Base-by-base conservation (phyloP, 2,113 vertebrate genomes). In the Nannobrachium achirus region DNA sequence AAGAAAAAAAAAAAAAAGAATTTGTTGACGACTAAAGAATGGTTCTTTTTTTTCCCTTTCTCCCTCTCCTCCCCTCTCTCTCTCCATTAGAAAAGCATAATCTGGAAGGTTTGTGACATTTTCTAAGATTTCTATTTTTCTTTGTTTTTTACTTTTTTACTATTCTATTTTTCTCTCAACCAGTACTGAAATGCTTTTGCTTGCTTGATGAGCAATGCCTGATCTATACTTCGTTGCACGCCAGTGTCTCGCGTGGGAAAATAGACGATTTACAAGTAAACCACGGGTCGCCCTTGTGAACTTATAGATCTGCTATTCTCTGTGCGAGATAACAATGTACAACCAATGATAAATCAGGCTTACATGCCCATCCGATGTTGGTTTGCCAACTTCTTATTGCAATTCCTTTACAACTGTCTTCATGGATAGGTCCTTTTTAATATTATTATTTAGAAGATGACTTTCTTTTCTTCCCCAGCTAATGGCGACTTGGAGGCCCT, bases 81-180 rank as follows among this genome's bases (percentile, higher is more conserved):
- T 81, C 89, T 91, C 87, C 91, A 91, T 93, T 94, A 94, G 93
- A 94, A 94, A 94, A 94, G 92, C 93, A 93, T 94, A 91, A 93
- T 94, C 91, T 94, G 93, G 93, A 94, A 94, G 93, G 93, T 94
- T 94, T 93, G 93, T 94, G 89, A 85, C 85, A 90, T 84, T 86
- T 87, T 78, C 87, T 92, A 85, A 87, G 84, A 85, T 91, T 92
- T 87, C 72, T 87, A 75, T 76, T 73, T 69, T 60, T 77, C 82
- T 71, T 67, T 73, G 73, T 66, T 75, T 19, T 68, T 67, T 79
- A n/a, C 44, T 71, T 8, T 18, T 16, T 18, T 9, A 19, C 51
- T 25, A 8, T 58, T 25, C 50, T 61, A 59, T 80, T 75, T 84
- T 61, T 41, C 78, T 79, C 72, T 84, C 81, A 88, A 85, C 72